Evolutionary conservation across 2,888 invertebrate species (phyloP).

Genomic region (Cynaeus angustus): DNA sequence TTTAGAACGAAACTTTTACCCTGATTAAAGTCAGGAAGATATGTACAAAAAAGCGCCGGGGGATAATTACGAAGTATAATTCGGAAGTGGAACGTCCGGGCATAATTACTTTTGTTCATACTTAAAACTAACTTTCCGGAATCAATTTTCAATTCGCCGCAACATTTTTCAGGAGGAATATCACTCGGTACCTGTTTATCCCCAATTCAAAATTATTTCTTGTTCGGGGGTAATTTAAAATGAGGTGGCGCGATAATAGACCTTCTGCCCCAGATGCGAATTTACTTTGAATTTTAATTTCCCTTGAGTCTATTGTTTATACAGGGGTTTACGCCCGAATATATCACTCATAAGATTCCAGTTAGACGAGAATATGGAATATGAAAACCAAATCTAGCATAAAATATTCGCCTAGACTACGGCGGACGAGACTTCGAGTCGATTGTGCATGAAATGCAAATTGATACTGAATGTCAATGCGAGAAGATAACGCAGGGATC

Average conservation of each 20-base stretch:
- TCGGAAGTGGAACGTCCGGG: conserved; percentile 40
- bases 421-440: conserved; percentile 45
- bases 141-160: conserved; percentile 1
- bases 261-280: conserved; percentile 35
- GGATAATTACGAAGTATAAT: conserved; percentile 46
- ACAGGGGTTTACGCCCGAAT: conserved; percentile 1
- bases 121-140: conserved; percentile 6
- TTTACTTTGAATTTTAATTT: conserved; percentile 49
- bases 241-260: conserved; percentile 34
- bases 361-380: conserved; percentile 22
- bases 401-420: conserved; percentile 44
- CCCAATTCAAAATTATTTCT: conserved; percentile 27
- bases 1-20: conserved; percentile 43
- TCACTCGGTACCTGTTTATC: conserved; percentile 20
- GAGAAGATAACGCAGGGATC: conserved; percentile 52
- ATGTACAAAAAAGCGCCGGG: conserved; percentile 27
- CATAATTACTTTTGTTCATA: conserved; percentile 41
- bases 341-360: conserved; percentile 41
- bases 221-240: conserved; percentile 34
- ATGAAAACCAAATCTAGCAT: conserved; percentile 43
- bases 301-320: conserved; percentile 47
- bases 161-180: conserved; percentile 7
- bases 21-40: conserved; percentile 44
- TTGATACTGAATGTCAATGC: conserved; percentile 59
- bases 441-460: conserved; percentile 61